Base-by-base conservation (phyloP, 2,113 vertebrate species). In the Megaleporinus macrocephalus region DNA sequence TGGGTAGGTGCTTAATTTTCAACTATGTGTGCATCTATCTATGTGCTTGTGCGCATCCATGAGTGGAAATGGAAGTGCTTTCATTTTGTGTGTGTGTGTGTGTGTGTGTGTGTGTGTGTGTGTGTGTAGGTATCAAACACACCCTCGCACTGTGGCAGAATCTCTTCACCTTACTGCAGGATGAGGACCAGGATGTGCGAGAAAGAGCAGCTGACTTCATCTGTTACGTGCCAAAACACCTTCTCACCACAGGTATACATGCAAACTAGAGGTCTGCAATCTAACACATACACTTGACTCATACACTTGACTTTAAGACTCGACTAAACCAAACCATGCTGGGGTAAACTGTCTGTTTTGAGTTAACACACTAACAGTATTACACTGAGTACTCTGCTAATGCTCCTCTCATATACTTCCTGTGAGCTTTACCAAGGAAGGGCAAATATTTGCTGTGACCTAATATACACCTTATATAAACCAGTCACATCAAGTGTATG, bases 151-250 rank as follows among this genome's bases (percentile, higher is more conserved):
- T 99, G 76, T 98, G 97, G 97, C 95, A 85, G 78, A 95, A 95
- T 87, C 88, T 98, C 82, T 88, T 98, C 77, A 89, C 87, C 0
- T 94, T 99, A 71, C 93, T 98, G 74, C 97, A 99, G 89, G 97
- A 97, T 44, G 97, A 99, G 90, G 97, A 98, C 78, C 91, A 93
- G 80, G 92, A 93, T 0, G 91, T 98, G 80, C 91, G 97, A 84
- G 93, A 97, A 63, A 85, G 92, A 70, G 96, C 95, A 22, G 91
- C 96, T 0, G 95, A 96, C 80, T 95, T 96, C 13, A 91, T 96
- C 83, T 89, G 88, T 18, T 87, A 90, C 9, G 89, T 93, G 30
- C 94, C 95, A 30, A 84, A 87, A 20, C 89, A 94, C 80, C 91
- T 92, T 70, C 91, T 90, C 27, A 89, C 79, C 81, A 84, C 91